A percentile compares a stretch with the other conserved stretches of the same genome.
These are phyloP conservation scores for Phalacrocorax carbo DNA, from an alignment of 2,113 vertebrate genomes.

Conservation along the genomic window DNA sequence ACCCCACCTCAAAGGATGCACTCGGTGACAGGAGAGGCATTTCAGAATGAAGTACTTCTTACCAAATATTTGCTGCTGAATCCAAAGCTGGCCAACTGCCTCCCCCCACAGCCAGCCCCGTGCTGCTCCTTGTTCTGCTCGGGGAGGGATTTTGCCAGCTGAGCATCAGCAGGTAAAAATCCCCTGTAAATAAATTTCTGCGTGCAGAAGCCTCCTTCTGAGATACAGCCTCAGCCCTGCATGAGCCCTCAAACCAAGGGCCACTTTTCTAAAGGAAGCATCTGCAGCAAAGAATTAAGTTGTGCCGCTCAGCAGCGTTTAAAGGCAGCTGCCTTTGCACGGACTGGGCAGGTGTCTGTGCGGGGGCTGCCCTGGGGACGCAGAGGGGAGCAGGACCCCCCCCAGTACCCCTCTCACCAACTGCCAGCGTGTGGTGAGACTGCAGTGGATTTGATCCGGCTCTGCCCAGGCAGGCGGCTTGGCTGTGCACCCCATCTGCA, in stretches of 20 bases:
- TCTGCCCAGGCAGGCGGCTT: not conserved
- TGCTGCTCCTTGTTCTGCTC: not conserved
- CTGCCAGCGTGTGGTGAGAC: fast-evolving
- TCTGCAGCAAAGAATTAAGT: not conserved
- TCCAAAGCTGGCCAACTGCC: fast-evolving
- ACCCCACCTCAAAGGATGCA: not conserved
- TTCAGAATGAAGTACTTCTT: not conserved
- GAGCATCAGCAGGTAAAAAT: not conserved
- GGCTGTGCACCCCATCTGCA: not conserved
- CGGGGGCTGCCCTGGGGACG: not conserved
- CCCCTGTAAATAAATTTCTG: fast-evolving
- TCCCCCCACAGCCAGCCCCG: not conserved
- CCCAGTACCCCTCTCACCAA: not conserved
- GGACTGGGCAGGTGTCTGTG: not conserved
- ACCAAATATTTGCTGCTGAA: not conserved
- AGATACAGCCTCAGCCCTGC: not conserved
- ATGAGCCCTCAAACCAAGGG: not conserved
- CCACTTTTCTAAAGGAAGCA: not conserved
- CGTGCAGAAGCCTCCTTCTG: not conserved
- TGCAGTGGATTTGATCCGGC: fast-evolving
- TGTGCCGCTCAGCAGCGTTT: not conserved
- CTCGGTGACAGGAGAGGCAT: not conserved
- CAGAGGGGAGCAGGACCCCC: not conserved
- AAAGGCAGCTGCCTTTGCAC: fast-evolving
- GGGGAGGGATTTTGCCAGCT: not conserved